A percentile compares a stretch with the other conserved stretches of the same genome.
Conservation (phyloP, 2,797 vertebrate species). For the Lacerta bilineata region DNA sequence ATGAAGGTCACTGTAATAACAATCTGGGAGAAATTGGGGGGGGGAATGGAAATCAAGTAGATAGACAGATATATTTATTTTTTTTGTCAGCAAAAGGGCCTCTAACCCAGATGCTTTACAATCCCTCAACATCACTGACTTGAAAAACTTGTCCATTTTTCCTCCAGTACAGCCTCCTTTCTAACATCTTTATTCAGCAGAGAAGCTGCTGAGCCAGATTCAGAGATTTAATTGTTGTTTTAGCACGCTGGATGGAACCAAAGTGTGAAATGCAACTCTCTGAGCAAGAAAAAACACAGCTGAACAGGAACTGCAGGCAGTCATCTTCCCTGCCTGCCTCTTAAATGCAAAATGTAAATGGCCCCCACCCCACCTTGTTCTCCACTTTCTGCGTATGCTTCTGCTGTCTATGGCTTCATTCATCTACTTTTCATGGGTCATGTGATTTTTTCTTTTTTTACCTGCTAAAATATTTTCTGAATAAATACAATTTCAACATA, state of each 20-base stretch:
- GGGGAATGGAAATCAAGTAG: neutral
- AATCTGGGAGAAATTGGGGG: neutral
- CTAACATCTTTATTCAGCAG: neutral
- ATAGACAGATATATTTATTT: neutral
- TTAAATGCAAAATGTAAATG: neutral
- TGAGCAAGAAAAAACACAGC: neutral
- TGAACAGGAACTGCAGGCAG: neutral
- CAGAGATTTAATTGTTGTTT: conserved; percentile 12
- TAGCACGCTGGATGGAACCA: neutral
- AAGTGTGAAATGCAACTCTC: neutral
- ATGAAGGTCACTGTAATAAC: conserved; percentile 30
- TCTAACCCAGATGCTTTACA: conserved; percentile 26
- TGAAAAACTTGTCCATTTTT: conserved; percentile 10
- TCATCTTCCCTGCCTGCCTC: neutral
- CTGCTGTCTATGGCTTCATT: neutral
- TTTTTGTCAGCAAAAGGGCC: neutral
- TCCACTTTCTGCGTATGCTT: neutral
- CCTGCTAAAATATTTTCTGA: too few species aligned
- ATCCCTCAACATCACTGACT: neutral
- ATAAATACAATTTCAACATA: too few species aligned
- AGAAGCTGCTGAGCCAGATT: neutral
- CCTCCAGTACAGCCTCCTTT: conserved; percentile 1
- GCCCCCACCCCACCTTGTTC: neutral
- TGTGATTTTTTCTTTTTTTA: neutral
- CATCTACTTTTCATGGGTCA: neutral